Evolutionary conservation across 2,888 invertebrate genomes (phyloP), one percentile per base, ranked within the genome.

Genomic region (Yponomeuta sedellus): DNA sequence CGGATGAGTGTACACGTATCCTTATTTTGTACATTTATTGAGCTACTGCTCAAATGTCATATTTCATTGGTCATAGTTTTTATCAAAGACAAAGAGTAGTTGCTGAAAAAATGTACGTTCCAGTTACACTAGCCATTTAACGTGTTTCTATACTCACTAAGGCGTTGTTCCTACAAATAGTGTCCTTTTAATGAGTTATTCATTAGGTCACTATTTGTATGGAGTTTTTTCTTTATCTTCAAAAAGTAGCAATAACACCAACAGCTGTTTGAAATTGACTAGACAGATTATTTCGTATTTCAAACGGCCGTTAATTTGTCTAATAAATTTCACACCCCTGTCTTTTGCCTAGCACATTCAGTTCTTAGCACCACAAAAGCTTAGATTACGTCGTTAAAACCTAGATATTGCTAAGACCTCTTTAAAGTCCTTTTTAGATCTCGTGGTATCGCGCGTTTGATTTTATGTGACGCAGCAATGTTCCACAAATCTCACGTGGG

Each of bases 351-450:
- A 71, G 72, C 75, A 72, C 65, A 66, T 22, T 77, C 76, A 69
- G 78, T 79, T 77, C 73, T 80, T 86, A 85, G 85, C 85, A 86
- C 85, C 85, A 85, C 82, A 74, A 71, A 81, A 80, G 75, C 81
- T 77, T 78, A 72, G 67, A 69, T 64, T 67, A 61, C 22, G 67
- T 67, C 66, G 5, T 64, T 57, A 68, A 72, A 69, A 67, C 68
- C 71, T 73, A 75, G 69, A 75, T 77, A 78, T 34, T 61, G 59
- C 22, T 22, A 59, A 22, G 59, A 10, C 59, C 19, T 52, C 16
- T 52, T 34, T 34, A 8, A 34, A 34, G 34, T 34, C 34, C 34
- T 34, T 34, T 34, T 34, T 8, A 34, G 34, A 34, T 34, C 34
- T 34, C 10, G 5, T 34, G 34, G 34, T 6, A 34, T 34, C 34